Evolutionary conservation across 2,888 invertebrate species (phyloP).

Genomic region (Stenurella melanura): DNA sequence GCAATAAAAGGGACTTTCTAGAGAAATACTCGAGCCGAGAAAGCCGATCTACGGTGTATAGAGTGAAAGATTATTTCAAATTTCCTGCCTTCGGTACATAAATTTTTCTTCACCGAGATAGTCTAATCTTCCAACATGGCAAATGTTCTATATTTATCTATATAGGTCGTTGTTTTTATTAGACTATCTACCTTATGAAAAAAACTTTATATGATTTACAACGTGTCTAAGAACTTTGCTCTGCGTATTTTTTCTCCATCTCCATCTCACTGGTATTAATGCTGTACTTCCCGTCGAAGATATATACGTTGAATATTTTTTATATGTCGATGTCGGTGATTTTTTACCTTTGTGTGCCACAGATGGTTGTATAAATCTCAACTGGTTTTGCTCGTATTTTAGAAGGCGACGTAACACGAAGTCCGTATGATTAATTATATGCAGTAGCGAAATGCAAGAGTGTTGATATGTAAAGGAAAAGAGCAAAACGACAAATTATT

Average conservation of each 20-base stretch:
- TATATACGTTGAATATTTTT: not conserved
- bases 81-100: slow-evolving; percentile 2
- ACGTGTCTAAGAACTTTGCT: not conserved
- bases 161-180: slow-evolving; percentile 15
- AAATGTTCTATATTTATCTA: slow-evolving; percentile 5
- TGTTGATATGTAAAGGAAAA: not conserved
- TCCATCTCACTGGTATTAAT: not conserved
- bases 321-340: not conserved
- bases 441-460: not conserved
- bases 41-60: not conserved
- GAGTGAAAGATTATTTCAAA: slow-evolving; percentile 3
- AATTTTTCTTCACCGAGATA: slow-evolving; percentile 17
- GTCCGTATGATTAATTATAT: not conserved
- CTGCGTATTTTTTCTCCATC: not conserved
- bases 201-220: slow-evolving; percentile 8
- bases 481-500: not conserved
- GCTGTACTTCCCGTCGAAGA: not conserved
- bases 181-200: slow-evolving; percentile 5
- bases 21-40: not conserved
- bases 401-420: not conserved
- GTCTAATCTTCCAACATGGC: slow-evolving; percentile 12
- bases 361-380: not conserved
- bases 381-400: not conserved
- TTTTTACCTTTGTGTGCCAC: not conserved
- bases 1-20: slow-evolving; percentile 8